These are phyloP conservation scores for Romanogobio albipinnatus DNA, from an alignment of 2,113 vertebrate genomes.

Conservation along the genomic window DNA sequence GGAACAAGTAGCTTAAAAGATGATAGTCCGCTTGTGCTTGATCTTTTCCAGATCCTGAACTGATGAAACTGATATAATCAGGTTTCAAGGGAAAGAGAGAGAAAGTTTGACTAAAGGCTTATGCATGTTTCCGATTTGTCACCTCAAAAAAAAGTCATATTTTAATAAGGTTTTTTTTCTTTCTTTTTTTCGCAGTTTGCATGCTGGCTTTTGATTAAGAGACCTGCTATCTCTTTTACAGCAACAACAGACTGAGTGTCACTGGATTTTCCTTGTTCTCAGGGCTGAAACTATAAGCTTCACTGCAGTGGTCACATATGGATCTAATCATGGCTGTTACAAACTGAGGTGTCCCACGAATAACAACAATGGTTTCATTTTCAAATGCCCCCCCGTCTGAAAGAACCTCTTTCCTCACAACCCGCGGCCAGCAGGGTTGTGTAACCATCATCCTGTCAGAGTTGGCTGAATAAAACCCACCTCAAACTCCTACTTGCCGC, in stretches of 20 bases:
- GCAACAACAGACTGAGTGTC: slow-evolving; percentile 20
- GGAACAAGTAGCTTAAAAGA: slow-evolving; percentile 23
- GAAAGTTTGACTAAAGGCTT: neutral
- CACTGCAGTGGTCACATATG: slow-evolving; percentile 54
- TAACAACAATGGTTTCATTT: slow-evolving; percentile 56
- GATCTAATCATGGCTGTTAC: slow-evolving; percentile 53
- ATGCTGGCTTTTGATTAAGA: neutral
- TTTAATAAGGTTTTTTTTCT: neutral
- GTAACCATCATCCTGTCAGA: slow-evolving; percentile 70
- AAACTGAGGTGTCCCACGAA: slow-evolving; percentile 52
- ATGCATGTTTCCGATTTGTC: slow-evolving; percentile 11
- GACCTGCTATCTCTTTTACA: neutral
- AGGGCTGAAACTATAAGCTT: neutral
- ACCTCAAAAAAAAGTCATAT: neutral
- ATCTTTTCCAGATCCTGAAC: slow-evolving; percentile 27
- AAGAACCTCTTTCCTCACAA: slow-evolving; percentile 52
- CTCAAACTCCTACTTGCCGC: slow-evolving; percentile 50
- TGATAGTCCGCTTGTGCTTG: slow-evolving; percentile 10
- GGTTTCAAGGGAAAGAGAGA: neutral
- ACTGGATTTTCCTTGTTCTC: slow-evolving; percentile 18
- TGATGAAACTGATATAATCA: neutral
- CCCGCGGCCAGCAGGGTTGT: slow-evolving; percentile 63
- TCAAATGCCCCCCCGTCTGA: slow-evolving; percentile 48
- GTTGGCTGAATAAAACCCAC: slow-evolving; percentile 49
- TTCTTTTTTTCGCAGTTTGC: neutral